Conservation (phyloP, 2,113 vertebrate genomes). For the Camelus bactrianus region DNA sequence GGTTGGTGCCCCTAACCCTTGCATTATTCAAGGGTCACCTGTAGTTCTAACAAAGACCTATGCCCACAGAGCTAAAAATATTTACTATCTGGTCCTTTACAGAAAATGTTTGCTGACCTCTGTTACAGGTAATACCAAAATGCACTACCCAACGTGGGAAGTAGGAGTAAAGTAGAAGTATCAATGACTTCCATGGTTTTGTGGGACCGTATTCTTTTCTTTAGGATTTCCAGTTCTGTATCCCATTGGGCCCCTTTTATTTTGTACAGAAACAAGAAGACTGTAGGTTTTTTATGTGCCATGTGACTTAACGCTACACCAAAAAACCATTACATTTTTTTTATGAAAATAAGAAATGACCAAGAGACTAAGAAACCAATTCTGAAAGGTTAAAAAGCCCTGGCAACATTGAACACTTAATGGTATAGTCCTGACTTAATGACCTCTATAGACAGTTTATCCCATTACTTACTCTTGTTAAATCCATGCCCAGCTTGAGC, state of each 20-base stretch:
- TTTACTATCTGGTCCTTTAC: background rate
- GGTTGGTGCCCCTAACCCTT: background rate
- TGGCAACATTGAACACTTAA: background rate
- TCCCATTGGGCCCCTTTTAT: background rate
- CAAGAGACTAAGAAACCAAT: slow-evolving; percentile 33
- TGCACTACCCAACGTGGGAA: background rate
- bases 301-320: background rate
- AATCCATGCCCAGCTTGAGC: slow-evolving; percentile 99
- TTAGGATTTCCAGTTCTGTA: background rate
- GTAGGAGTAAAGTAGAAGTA: background rate
- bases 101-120: background rate
- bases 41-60: background rate
- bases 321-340: background rate
- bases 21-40: background rate
- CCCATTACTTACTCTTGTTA: slow-evolving; percentile 94
- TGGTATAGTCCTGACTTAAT: background rate
- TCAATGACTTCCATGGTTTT: background rate
- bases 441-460: background rate
- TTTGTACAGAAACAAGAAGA: background rate
- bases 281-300: background rate
- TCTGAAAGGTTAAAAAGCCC: background rate
- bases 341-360: slow-evolving; percentile 20
- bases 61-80: background rate
- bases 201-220: background rate
- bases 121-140: background rate